Conservation (phyloP, 2,113 vertebrate genomes). For the Vidua chalybeata region DNA sequence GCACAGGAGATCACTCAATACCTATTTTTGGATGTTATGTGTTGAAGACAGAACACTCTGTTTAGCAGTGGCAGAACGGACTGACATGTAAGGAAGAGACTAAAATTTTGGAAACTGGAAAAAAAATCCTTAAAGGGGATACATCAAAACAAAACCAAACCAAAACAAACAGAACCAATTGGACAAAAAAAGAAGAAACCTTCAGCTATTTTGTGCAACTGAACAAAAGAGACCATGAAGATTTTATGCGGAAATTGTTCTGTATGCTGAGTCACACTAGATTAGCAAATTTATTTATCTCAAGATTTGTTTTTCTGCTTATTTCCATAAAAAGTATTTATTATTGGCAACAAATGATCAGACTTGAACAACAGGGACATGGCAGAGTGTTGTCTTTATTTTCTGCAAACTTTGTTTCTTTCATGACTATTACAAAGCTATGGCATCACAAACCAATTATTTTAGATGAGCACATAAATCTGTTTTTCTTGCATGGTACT, state of each 20-base stretch:
- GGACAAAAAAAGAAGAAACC: too few relatives aligned
- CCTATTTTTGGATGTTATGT: background rate
- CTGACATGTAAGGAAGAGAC: background rate
- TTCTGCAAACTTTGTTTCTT: background rate
- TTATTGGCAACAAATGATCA: background rate
- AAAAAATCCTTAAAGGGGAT: background rate
- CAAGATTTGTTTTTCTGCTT: background rate
- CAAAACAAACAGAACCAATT: fast-evolving
- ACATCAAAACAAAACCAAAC: background rate
- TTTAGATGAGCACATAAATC: background rate
- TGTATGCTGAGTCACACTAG: background rate
- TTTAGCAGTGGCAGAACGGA: background rate
- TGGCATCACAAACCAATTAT: background rate
- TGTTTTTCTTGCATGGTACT: background rate
- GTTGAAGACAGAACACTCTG: background rate
- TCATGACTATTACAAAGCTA: background rate
- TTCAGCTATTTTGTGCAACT: background rate
- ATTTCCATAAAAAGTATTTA: background rate
- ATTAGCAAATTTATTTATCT: background rate
- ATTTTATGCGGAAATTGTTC: background rate
- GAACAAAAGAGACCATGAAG: background rate
- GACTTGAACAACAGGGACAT: background rate
- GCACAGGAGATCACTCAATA: background rate
- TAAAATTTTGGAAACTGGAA: background rate
- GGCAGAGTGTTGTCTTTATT: background rate